Percentiles rank a stretch among this genome's conserved stretches.
phyloP scores from a whole-genome alignment of 2,113 vertebrate genomes.

The Cyphomyrus plagiostoma region DNA sequence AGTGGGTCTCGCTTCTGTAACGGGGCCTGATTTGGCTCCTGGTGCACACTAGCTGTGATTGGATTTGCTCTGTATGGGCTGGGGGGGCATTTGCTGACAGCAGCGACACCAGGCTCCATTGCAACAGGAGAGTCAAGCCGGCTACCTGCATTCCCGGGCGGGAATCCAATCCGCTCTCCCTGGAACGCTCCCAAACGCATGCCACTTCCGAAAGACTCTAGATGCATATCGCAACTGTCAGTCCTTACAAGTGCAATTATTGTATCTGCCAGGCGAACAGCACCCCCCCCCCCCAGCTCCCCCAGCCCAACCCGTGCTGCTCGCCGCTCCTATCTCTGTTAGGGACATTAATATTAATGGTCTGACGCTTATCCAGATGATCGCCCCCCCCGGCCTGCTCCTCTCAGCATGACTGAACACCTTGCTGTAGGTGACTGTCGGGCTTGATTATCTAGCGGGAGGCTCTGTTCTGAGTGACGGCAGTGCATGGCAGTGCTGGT shows the following conservation, averaged over 20 bases:
- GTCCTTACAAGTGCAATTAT: conserved; percentile 15
- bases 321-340: conserved; percentile 38
- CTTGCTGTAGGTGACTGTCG: conserved; percentile 64
- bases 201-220: neutral
- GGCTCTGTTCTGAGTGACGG: conserved; percentile 25
- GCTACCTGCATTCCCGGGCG: neutral
- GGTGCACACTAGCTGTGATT: too few species aligned
- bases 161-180: neutral
- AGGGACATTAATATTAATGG: conserved; percentile 58
- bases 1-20: neutral
- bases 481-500: too few species aligned
- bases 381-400: conserved; percentile 45
- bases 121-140: neutral
- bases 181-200: neutral
- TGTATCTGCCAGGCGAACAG: conserved; percentile 8
- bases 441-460: conserved; percentile 57
- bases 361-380: conserved; percentile 40
- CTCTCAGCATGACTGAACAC: conserved; percentile 55
- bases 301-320: neutral
- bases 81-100: neutral
- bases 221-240: conserved; percentile 12
- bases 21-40: neutral
- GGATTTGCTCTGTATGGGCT: neutral
- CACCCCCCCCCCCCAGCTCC: neutral
- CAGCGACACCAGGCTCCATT: neutral